These are phyloP conservation scores for Neotoxoptera formosana DNA, from an alignment of 1,140 invertebrate genomes.

Conservation along the genomic window DNA sequence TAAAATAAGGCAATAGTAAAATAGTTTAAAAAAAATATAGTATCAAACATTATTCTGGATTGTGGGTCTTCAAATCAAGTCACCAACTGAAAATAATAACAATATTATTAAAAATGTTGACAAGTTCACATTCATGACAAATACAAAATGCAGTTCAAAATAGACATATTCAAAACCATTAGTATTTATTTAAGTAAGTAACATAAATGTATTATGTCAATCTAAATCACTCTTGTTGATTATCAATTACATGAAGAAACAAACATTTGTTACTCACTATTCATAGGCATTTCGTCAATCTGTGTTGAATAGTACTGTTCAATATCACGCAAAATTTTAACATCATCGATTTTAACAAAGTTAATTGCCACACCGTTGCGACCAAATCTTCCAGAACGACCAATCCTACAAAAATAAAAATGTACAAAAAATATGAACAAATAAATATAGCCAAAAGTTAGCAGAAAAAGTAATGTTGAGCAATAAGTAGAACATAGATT, in stretches of 20 bases:
- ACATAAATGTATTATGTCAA: not conserved
- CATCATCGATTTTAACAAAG: conserved; percentile 99
- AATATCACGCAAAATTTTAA: conserved; percentile 97
- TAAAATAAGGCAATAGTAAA: no score
- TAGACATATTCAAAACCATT: not conserved
- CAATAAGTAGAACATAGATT: not conserved
- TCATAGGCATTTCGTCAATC: conserved; percentile 99
- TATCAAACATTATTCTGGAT: no score
- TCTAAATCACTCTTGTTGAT: not conserved
- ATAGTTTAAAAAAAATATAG: not conserved
- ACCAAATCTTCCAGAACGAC: conserved; percentile 95
- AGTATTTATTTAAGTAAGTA: not conserved
- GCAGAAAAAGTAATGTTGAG: no score
- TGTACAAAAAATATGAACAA: not conserved
- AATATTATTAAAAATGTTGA: not conserved
- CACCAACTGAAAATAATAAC: not conserved
- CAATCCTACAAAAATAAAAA: conserved; percentile 72
- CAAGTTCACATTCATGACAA: not conserved
- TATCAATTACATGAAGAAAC: not conserved
- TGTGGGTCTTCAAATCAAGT: not conserved
- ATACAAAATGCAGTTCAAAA: not conserved
- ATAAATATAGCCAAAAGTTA: not conserved
- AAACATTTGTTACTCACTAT: conserved; percentile 68
- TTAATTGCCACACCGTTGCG: conserved; percentile 99
- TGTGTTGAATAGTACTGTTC: conserved; percentile 99